These are phyloP conservation scores for Drosophila paucipuncta DNA, from an alignment of 2,888 invertebrate species.

Conservation along the genomic window DNA sequence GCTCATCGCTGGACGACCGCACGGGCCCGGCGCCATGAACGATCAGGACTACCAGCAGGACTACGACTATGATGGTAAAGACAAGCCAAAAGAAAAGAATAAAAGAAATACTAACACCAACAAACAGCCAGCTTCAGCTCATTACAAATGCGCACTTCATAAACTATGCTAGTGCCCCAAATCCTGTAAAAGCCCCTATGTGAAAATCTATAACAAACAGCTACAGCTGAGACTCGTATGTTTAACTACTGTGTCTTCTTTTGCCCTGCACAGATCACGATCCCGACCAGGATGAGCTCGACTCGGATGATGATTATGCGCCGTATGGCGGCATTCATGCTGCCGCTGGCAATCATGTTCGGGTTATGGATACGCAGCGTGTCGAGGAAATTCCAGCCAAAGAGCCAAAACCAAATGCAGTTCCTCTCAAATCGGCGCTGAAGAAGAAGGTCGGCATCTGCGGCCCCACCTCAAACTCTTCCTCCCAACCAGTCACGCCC, in stretches of 20 bases:
- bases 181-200: conserved; percentile 1
- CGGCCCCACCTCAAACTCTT: conserved; percentile 64
- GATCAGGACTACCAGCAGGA: conserved; percentile 86
- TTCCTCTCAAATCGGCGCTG: conserved; percentile 96
- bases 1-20: conserved; percentile 87
- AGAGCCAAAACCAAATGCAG: conserved; percentile 95
- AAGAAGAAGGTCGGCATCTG: conserved; percentile 89
- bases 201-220: not conserved
- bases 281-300: conserved; percentile 89
- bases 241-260: not conserved
- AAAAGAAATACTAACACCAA: conserved; percentile 1
- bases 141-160: conserved; percentile 75
- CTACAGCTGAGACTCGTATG: not conserved
- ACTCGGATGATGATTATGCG: conserved; percentile 88
- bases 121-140: conserved; percentile 60
- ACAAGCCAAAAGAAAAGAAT: not conserved
- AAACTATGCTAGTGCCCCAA: conserved; percentile 66
- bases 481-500: conserved; percentile 88
- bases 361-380: conserved; percentile 90
- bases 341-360: conserved; percentile 86
- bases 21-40: conserved; percentile 85
- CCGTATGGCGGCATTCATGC: conserved; percentile 86
- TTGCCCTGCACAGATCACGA: conserved; percentile 81
- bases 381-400: conserved; percentile 97
- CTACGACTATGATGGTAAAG: conserved; percentile 89